Evolutionary conservation across 2,888 invertebrate genomes (phyloP), one percentile per base, ranked within the genome.

Genomic region (Macroteleia sp.): DNA sequence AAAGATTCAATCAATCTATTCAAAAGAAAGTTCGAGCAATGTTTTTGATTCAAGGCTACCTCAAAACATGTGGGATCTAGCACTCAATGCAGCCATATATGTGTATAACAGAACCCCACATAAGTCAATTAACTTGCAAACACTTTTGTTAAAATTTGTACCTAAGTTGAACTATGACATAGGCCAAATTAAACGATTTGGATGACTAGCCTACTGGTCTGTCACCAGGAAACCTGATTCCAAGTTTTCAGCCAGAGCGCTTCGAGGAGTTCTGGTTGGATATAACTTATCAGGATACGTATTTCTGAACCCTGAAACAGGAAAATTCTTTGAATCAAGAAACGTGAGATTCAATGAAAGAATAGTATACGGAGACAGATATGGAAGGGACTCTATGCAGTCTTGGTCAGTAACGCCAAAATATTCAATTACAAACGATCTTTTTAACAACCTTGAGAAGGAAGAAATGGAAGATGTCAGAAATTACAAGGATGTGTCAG

Each of bases 121-220:
- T 14, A 34, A 34, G 14, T 34, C 34, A 93, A 92, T 75, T 8
- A 10, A 30, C 2, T 66, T 61, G 52, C 39, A 59, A 54, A 52
- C 59, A n/a, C 77, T 77, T 0, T 39, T 75, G n/a, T 20, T 28
- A 30, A 79, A 52, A 39, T 82, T 74, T 64, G 54, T 62, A 1
- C 77, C 74, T 3, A 20, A 66, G 10, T 16, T 46, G 10, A 57
- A 28, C 22, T 64, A 28, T 34, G 78, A 74, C 25, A 50, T 82
- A 6, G 46, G 39, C 17, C 70, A 76, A 32, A 46, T 76, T 10
- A 78, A 79, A 62, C 20, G 69, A 17, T 73, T 76, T 39, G 76
- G 71, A 1, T 42, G 78, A 20, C 32, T 81, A 16, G 77, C 78
- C 8, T 81, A 81, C 32, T 64, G 66, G 56, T 39, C 56, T n/a